Conservation (phyloP, 2,888 invertebrate species). For the Therioaphis trifolii region DNA sequence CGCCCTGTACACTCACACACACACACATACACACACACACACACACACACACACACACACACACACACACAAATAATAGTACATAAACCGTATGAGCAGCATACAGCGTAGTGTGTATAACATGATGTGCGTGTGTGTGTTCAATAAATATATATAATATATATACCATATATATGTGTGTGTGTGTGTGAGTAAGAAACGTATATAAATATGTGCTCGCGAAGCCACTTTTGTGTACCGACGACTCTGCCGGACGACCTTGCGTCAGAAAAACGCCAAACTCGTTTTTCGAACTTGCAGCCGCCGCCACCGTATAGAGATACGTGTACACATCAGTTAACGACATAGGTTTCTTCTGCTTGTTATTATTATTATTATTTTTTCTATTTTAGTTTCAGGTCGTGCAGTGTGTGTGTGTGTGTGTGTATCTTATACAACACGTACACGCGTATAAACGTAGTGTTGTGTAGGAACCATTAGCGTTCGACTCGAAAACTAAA, state of each 20-base stretch:
- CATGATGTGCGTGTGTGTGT: not conserved
- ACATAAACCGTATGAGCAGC: not conserved
- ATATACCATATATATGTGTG: not conserved
- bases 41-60: too few species aligned
- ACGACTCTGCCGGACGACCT: constrained; percentile 49
- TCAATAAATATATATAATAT: constrained; percentile 7
- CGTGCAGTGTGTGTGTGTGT: not conserved
- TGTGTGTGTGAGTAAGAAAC: not conserved
- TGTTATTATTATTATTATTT: not conserved
- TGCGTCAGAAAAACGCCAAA: constrained; percentile 47
- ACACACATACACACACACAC: too few species aligned
- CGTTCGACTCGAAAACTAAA: too few species aligned
- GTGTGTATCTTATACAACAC: too few species aligned
- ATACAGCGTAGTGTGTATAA: constrained; percentile 6
- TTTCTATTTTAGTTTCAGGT: too few species aligned
- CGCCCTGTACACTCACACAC: too few species aligned
- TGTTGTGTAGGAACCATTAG: too few species aligned
- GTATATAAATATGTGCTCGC: not conserved
- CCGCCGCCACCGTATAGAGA: not conserved
- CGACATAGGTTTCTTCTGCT: not conserved
- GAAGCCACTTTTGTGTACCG: constrained; percentile 15
- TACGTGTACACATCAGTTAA: not conserved
- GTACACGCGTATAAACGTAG: too few species aligned
- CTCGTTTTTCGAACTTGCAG: constrained; percentile 32
- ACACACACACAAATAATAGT: too few species aligned